These are phyloP conservation scores for Hydractinia symbiolongicarpus DNA, from an alignment of 30 jellyfish, hydroid and myxozoan species.

Conservation along the genomic window DNA sequence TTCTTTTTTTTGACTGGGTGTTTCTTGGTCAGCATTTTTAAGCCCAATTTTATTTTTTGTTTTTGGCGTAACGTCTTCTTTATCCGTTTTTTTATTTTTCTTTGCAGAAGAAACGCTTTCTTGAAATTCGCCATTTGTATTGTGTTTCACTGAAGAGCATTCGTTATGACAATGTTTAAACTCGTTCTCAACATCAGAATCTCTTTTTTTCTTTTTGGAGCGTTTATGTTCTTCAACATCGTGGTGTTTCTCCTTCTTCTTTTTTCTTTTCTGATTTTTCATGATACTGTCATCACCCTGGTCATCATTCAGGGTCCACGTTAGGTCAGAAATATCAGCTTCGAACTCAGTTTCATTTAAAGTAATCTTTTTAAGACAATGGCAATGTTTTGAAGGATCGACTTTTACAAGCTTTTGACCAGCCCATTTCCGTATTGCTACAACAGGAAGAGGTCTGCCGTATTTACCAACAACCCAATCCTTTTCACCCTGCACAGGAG, in stretches of 20 bases:
- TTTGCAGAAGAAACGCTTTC: too few relatives aligned
- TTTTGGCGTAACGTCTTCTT: too few relatives aligned
- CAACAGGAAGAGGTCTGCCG: conserved; percentile 84
- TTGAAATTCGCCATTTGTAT: too few relatives aligned
- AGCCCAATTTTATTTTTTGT: too few relatives aligned
- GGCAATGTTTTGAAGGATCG: conserved; percentile 96
- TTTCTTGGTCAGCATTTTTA: too few relatives aligned
- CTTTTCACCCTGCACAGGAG: conserved; percentile 57
- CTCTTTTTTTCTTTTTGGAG: too few relatives aligned
- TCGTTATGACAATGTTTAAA: too few relatives aligned
- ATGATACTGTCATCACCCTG: background rate
- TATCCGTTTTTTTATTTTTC: too few relatives aligned
- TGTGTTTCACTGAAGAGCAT: too few relatives aligned
- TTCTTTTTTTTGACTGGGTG: background rate
- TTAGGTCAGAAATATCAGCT: conserved; percentile 6
- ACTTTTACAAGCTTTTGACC: conserved; percentile 30
- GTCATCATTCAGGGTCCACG: conserved; percentile 39
- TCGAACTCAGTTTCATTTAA: conserved; percentile 24
- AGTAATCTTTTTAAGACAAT: conserved; percentile 48
- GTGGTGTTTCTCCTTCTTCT: background rate
- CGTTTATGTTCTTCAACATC: too few relatives aligned
- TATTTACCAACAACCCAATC: conserved; percentile 90
- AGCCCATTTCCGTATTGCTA: conserved; percentile 23
- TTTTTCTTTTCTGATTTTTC: conserved; percentile 9
- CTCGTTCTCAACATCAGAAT: too few relatives aligned